Percentiles rank a stretch among this genome's conserved stretches.
These are phyloP conservation scores for Ptychobarbus kaznakovi DNA, from an alignment of 2,797 vertebrate species.

Conservation along the genomic window DNA sequence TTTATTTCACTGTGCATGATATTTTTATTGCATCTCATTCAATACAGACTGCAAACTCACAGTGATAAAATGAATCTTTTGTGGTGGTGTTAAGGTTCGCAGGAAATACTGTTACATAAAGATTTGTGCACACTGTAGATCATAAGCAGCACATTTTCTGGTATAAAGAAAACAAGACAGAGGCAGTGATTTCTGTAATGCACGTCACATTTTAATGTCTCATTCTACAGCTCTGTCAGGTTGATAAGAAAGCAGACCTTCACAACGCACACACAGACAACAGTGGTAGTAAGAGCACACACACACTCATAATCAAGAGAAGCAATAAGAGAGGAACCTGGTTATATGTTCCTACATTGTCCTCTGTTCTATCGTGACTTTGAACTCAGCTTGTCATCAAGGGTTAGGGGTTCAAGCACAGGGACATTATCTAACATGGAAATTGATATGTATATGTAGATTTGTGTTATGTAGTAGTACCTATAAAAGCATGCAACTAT, in stretches of 20 bases:
- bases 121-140: not conserved
- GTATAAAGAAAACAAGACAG: slow-evolving; percentile 28
- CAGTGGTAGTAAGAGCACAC: slow-evolving; percentile 52
- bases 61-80: not conserved
- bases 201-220: slow-evolving; percentile 70
- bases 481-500: slow-evolving; percentile 69
- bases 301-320: slow-evolving; percentile 33
- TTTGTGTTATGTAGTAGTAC: slow-evolving; percentile 60
- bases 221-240: slow-evolving; percentile 68
- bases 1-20: not conserved
- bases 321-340: slow-evolving; percentile 28
- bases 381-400: slow-evolving; percentile 50
- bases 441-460: slow-evolving; percentile 62
- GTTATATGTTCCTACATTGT: slow-evolving; percentile 5
- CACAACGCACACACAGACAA: slow-evolving; percentile 60
- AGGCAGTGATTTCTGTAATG: slow-evolving; percentile 54
- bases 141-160: not conserved
- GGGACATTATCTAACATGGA: slow-evolving; percentile 53
- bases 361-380: slow-evolving; percentile 44
- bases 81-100: not conserved
- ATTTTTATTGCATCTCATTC: not conserved
- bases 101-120: not conserved
- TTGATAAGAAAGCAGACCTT: slow-evolving; percentile 66
- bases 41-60: not conserved
- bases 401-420: slow-evolving; percentile 49